Evolutionary conservation across 2,888 invertebrate genomes (phyloP), one percentile per base, ranked within the genome.

Genomic region (Clanis bilineata): DNA sequence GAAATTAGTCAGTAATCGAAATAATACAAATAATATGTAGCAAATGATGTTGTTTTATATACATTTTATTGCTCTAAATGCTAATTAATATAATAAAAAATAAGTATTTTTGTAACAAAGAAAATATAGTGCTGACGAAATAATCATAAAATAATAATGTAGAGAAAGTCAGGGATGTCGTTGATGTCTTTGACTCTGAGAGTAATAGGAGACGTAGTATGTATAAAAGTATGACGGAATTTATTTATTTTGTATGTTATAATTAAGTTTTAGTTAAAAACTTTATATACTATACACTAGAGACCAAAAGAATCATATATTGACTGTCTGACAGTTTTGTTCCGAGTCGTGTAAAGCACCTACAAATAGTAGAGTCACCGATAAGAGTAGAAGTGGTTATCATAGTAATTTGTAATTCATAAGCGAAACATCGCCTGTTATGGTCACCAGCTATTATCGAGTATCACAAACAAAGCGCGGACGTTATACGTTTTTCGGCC

Each of bases 401-500:
- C 15, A 66, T 71, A 70, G 81, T 85, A 74, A 76, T 67, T 71
- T 71, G 83, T 84, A 74, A 76, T 67, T 64, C 61, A 68, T 71
- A 70, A 68, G 74, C 38, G 45, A 56, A 59, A 56, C 74, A 73
- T 72, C 65, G 65, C 79, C 79, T 66, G 67, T 77, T 82, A 82
- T 71, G 80, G 80, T 76, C 74, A 74, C 77, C 70, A 75, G 73
- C 67, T 71, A 70, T 70, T 69, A 69, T 62, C 65, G 67, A 61
- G 56, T 71, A 77, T 72, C 74, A 74, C 69, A 79, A 83, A 85
- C 90, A 89, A 89, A 89, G 87, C 80, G 70, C 85, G 87, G 84
- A 85, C 87, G 88, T 82, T 80, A 79, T 76, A 82, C 83, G 83
- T 83, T 88, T 90, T 91, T 90, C 82, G 90, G 87, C 77, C 85